phyloP scores from a whole-genome alignment of 2,797 vertebrate species.

The Atherinosoma microstoma region DNA sequence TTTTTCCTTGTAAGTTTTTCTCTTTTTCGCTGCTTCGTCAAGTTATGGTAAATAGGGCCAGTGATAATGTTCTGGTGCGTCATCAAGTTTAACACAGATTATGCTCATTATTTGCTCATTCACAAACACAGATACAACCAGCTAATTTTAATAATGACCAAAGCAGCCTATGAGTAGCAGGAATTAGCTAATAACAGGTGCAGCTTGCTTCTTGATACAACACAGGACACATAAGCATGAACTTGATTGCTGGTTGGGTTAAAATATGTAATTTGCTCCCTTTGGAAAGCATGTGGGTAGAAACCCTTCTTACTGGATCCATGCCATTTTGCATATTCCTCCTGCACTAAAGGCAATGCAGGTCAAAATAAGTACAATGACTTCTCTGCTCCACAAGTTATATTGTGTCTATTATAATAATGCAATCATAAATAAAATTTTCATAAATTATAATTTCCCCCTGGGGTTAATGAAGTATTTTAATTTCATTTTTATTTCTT shows the following conservation, averaged over 20 bases:
- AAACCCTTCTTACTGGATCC: neutral
- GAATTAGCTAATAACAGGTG: no score
- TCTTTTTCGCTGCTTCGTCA: neutral
- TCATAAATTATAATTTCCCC: no score
- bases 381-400: neutral
- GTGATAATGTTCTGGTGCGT: no score
- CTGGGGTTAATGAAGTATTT: no score
- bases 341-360: neutral
- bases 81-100: constrained; percentile 1
- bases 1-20: neutral
- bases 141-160: neutral
- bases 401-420: neutral
- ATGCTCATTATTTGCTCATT: neutral
- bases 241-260: no score
- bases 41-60: no score
- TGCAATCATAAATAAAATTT: neutral
- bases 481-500: no score
- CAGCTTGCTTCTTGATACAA: no score
- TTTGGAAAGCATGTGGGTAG: neutral
- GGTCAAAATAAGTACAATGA: neutral
- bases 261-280: no score
- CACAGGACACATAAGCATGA: no score
- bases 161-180: neutral
- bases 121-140: neutral
- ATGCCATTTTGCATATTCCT: neutral